These are phyloP conservation scores for Varroa destructor DNA, from an alignment of 1,140 invertebrate genomes.

Conservation along the genomic window DNA sequence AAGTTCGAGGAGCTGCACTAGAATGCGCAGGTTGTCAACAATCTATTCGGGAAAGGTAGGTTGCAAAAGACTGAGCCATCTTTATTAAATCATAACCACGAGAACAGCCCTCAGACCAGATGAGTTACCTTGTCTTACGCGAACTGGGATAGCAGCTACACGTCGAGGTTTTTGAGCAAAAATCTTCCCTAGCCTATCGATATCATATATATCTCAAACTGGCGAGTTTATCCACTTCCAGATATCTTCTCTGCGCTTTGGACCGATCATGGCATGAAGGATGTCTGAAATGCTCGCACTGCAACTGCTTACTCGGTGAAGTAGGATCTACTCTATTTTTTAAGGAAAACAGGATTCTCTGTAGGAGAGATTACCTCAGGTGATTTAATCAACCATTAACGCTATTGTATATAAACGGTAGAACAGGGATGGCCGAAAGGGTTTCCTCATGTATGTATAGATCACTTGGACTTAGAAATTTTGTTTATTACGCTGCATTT, in stretches of 20 bases:
- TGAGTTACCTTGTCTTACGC: too few species aligned
- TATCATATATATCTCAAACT: slow-evolving; percentile 1
- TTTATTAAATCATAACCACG: too few species aligned
- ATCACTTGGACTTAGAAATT: too few species aligned
- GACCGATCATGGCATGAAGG: slow-evolving; percentile 88
- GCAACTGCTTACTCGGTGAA: slow-evolving; percentile 76
- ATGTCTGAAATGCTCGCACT: slow-evolving; percentile 82
- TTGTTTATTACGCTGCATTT: too few species aligned
- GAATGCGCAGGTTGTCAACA: slow-evolving; percentile 46
- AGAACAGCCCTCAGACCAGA: too few species aligned
- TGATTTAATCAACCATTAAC: slow-evolving; percentile 39
- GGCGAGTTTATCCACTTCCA: slow-evolving; percentile 36
- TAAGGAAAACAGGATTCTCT: slow-evolving; percentile 79
- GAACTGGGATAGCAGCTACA: too few species aligned
- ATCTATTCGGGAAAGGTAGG: slow-evolving; percentile 42
- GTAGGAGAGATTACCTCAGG: slow-evolving; percentile 85
- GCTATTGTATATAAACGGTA: too few species aligned
- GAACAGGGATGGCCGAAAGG: neutral
- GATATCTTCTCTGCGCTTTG: slow-evolving; percentile 48
- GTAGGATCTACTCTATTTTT: slow-evolving; percentile 80
- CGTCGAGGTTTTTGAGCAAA: too few species aligned
- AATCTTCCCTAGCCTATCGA: too few species aligned
- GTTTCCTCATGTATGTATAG: too few species aligned
- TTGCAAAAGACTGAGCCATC: neutral
- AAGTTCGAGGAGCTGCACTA: neutral